Conservation (phyloP, 1,140 invertebrate genomes). For the Platyura marginata region DNA sequence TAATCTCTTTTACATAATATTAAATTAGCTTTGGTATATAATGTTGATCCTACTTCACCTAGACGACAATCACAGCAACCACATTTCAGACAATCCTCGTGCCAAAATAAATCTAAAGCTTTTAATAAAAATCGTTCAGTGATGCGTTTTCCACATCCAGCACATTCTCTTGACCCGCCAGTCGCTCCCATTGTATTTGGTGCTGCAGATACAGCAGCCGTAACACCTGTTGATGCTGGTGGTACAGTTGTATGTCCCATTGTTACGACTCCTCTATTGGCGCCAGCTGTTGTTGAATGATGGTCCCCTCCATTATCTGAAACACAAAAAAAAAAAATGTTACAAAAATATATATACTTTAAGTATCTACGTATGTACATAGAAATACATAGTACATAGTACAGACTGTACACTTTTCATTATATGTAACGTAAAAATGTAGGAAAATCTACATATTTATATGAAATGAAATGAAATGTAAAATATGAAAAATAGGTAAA, state of each 20-base stretch:
- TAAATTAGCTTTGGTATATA: constrained; percentile 83
- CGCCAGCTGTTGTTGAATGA: neutral
- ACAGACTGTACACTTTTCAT: too few species aligned
- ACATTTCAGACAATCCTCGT: constrained; percentile 87
- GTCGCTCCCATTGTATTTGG: constrained; percentile 16
- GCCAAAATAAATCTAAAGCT: constrained; percentile 78
- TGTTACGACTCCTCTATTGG: neutral
- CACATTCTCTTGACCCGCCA: constrained; percentile 38
- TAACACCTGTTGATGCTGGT: neutral
- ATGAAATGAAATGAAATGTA: too few species aligned
- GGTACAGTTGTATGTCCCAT: neutral
- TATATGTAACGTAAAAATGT: too few species aligned
- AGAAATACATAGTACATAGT: too few species aligned
- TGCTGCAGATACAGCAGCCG: constrained; percentile 1
- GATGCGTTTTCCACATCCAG: constrained; percentile 56
- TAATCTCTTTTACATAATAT: constrained; percentile 88
- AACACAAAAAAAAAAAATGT: too few species aligned
- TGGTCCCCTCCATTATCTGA: neutral
- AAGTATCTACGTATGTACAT: too few species aligned
- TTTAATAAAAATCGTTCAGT: constrained; percentile 57
- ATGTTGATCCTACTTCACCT: constrained; percentile 78
- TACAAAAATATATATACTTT: too few species aligned
- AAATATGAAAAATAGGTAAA: too few species aligned
- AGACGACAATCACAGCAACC: constrained; percentile 82
- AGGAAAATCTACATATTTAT: too few species aligned